Percentiles rank a stretch among this genome's conserved stretches.
Conservation (phyloP, 2,113 vertebrate species). For the Erinaceus europaeus region DNA sequence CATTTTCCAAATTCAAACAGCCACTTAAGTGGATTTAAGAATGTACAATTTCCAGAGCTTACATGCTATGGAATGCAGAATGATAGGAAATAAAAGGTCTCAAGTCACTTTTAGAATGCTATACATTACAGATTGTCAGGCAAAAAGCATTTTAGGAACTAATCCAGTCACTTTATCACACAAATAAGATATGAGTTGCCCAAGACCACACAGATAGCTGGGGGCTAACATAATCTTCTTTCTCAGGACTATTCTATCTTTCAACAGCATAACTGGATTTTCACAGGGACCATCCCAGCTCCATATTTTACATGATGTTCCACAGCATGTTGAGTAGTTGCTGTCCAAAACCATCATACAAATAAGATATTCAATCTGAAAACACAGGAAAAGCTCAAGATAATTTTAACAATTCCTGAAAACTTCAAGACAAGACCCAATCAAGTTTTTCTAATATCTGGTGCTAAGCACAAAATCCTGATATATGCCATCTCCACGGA, state of each 20-base stretch:
- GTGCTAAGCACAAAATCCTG: constrained; percentile 36
- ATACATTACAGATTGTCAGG: neutral
- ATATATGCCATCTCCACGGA: too few relatives aligned
- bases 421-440: constrained; percentile 7
- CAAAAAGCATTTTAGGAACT: neutral
- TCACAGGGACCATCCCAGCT: neutral
- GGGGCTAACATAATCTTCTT: neutral
- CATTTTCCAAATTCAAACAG: constrained; percentile 21
- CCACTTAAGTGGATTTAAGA: neutral
- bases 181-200: neutral
- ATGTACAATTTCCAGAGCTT: neutral
- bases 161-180: neutral
- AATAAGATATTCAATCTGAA: neutral
- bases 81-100: neutral
- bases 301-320: neutral
- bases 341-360: neutral
- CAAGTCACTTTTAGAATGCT: neutral
- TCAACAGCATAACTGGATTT: neutral
- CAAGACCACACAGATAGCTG: neutral
- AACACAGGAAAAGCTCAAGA: neutral
- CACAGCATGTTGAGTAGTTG: neutral
- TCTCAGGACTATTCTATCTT: neutral
- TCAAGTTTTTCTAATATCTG: too few relatives aligned
- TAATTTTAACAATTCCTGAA: neutral
- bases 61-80: neutral